A percentile compares a stretch with the other conserved stretches of the same genome.
Conservation (phyloP, 1,140 invertebrate species). For the Trichogramma pretiosum region DNA sequence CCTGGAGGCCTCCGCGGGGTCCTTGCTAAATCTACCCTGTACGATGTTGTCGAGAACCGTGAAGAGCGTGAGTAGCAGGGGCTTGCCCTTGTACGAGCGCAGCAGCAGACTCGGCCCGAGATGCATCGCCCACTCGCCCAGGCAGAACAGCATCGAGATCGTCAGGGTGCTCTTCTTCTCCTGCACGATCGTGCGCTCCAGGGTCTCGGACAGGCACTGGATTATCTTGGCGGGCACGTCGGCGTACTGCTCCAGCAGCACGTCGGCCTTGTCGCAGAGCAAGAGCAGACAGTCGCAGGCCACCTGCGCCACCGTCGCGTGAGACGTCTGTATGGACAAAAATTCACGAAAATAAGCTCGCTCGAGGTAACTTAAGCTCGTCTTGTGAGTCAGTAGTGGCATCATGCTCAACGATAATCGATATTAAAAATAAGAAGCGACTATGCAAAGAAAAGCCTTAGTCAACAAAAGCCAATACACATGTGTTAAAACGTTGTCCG, state of each 20-base stretch:
- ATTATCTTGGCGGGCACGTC: conserved; percentile 68
- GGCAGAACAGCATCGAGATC: conserved; percentile 76
- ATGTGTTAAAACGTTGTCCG: too few species aligned
- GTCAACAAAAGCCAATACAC: conserved; percentile 4
- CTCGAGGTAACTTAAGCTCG: too few species aligned
- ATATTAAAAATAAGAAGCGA: too few species aligned
- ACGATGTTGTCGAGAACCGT: conserved; percentile 43
- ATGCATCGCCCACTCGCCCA: conserved; percentile 89
- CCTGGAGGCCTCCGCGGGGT: conserved; percentile 26
- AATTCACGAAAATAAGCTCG: too few species aligned
- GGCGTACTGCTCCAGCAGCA: conserved; percentile 66
- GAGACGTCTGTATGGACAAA: too few species aligned
- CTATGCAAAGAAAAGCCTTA: too few species aligned
- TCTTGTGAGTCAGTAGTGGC: too few species aligned
- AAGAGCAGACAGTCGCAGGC: conserved; percentile 76
- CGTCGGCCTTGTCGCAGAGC: conserved; percentile 69
- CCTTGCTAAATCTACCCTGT: conserved; percentile 35
- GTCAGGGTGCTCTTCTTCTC: conserved; percentile 53
- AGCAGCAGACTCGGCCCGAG: conserved; percentile 48
- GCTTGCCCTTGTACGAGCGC: conserved; percentile 43
- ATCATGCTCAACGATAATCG: too few species aligned
- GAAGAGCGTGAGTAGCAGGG: conserved; percentile 55
- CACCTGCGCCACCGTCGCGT: conserved; percentile 76
- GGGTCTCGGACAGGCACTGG: conserved; percentile 53
- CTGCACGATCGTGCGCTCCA: conserved; percentile 47